These are phyloP conservation scores for Mycalesis mineus DNA, from an alignment of 2,888 invertebrate genomes.

Conservation along the genomic window DNA sequence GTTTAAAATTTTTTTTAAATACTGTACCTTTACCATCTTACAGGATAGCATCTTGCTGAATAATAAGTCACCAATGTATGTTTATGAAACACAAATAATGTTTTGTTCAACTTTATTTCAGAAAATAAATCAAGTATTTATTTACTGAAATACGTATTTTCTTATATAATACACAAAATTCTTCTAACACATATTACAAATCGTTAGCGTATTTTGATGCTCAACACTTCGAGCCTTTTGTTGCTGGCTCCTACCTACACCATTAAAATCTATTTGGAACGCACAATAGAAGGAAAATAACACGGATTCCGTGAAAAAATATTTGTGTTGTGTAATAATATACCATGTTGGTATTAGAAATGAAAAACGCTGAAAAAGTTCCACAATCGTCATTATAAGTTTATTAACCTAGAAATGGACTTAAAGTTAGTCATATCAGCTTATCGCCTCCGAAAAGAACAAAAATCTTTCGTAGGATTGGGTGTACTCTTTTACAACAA, in stretches of 20 bases:
- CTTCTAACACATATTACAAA: neutral
- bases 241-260: neutral
- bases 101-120: neutral
- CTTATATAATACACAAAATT: neutral
- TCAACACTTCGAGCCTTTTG: neutral
- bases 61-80: no score
- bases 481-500: no score
- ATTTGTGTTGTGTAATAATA: neutral
- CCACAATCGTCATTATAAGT: no score
- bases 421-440: no score
- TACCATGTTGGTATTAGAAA: neutral
- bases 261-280: neutral
- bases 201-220: neutral
- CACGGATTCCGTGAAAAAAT: neutral
- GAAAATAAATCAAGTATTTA: neutral
- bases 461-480: no score
- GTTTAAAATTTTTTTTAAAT: no score
- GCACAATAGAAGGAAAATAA: neutral
- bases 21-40: no score
- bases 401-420: no score
- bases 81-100: no score
- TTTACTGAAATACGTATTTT: neutral
- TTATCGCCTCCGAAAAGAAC: no score
- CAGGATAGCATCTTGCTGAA: no score
- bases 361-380: neutral